Conservation (phyloP, 2,888 invertebrate genomes). For the Andricus quercusramuli region DNA sequence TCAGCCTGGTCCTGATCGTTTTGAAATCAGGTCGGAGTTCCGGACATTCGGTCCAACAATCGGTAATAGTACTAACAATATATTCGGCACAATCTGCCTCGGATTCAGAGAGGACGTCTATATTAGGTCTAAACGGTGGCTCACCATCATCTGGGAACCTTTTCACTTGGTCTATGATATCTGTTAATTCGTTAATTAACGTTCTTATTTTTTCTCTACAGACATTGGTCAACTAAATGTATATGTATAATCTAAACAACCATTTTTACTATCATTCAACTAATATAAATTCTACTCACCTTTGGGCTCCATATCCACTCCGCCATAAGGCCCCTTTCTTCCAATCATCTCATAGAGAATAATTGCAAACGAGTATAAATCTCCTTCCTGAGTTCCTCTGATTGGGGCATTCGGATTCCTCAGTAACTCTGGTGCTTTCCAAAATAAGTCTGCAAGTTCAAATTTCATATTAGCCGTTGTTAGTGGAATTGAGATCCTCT, state of each 20-base stretch:
- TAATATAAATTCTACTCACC: conserved; percentile 79
- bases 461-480: conserved; percentile 43
- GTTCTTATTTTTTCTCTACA: conserved; percentile 40
- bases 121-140: conserved; percentile 89
- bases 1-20: conserved; percentile 87
- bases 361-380: conserved; percentile 97
- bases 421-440: conserved; percentile 97
- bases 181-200: conserved; percentile 78
- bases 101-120: conserved; percentile 85
- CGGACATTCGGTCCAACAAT: conserved; percentile 94
- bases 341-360: conserved; percentile 96
- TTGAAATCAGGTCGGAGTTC: conserved; percentile 92
- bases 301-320: conserved; percentile 89
- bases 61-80: conserved; percentile 89
- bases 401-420: conserved; percentile 85
- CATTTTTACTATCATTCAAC: neutral
- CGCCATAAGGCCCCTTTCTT: conserved; percentile 93
- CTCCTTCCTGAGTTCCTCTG: conserved; percentile 92
- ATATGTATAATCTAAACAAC: neutral
- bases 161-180: conserved; percentile 92
- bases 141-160: conserved; percentile 84
- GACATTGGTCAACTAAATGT: neutral
- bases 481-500: too few relatives aligned
- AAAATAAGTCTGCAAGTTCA: conserved; percentile 86
- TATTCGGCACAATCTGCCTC: conserved; percentile 89